Evolutionary conservation across 2,888 invertebrate species (phyloP).

Genomic region (Nymphalis urticae): DNA sequence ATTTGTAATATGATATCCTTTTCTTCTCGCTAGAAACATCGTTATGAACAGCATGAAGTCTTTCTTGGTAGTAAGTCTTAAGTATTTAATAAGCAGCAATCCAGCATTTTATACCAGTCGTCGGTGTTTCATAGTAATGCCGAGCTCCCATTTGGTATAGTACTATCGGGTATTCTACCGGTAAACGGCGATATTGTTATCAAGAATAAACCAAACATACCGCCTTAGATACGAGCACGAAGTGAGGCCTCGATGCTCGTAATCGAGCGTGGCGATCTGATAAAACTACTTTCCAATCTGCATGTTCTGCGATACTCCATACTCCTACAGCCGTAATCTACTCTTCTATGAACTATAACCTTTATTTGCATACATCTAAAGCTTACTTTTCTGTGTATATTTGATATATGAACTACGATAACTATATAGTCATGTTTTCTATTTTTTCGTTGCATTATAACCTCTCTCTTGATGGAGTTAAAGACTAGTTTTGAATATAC

Average conservation of each 20-base stretch:
- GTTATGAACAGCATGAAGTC: too few species aligned
- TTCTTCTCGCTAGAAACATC: too few species aligned
- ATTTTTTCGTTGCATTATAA: neutral
- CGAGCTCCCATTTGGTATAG: neutral
- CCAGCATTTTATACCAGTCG: neutral
- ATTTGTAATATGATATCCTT: too few species aligned
- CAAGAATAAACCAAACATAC: neutral
- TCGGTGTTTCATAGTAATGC: neutral
- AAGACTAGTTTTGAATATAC: neutral
- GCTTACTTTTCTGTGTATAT: neutral
- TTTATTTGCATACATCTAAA: neutral
- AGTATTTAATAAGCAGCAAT: too few species aligned
- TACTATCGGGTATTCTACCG: too few species aligned
- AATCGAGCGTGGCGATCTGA: slow-evolving; percentile 45
- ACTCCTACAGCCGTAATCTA: neutral
- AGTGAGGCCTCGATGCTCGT: slow-evolving; percentile 28
- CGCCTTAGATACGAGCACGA: slow-evolving; percentile 10
- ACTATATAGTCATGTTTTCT: neutral
- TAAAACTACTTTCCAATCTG: slow-evolving; percentile 49
- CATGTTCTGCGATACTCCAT: slow-evolving; percentile 30
- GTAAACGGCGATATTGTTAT: too few species aligned
- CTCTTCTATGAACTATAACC: slow-evolving; percentile 2
- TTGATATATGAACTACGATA: neutral
- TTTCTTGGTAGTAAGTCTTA: too few species aligned
- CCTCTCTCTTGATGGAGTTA: neutral